Evolutionary conservation across 2,113 vertebrate species (phyloP).

Genomic region (Charadrius vociferus): DNA sequence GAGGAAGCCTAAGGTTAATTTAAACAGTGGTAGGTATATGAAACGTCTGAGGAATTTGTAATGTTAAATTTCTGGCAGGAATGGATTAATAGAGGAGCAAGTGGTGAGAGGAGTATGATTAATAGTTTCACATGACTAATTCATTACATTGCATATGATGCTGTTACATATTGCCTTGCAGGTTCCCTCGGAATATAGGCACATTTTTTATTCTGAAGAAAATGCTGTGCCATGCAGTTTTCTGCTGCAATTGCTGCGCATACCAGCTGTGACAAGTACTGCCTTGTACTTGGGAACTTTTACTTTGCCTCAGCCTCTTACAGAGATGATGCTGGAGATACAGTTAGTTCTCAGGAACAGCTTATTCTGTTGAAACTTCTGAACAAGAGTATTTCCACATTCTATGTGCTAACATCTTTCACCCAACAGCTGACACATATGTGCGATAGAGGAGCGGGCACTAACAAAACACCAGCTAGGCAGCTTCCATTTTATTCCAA

Average conservation of each 20-base stretch:
- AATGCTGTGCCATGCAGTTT: conserved; percentile 4
- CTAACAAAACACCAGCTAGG: background rate
- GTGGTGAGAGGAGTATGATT: conserved; percentile 24
- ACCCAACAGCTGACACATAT: rapidly evolving
- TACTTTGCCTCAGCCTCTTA: background rate
- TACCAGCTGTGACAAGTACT: background rate
- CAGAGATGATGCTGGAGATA: background rate
- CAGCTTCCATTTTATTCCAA: background rate
- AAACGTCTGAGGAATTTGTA: conserved; percentile 5
- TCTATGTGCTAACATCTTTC: background rate
- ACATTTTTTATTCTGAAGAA: conserved; percentile 26
- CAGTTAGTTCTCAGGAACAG: background rate
- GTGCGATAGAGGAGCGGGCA: background rate
- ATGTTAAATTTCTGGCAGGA: conserved; percentile 34
- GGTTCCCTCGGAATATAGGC: background rate
- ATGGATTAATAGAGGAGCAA: conserved; percentile 17
- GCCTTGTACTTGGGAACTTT: background rate
- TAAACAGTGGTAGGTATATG: conserved; percentile 2
- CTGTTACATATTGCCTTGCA: conserved; percentile 11
- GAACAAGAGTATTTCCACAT: background rate
- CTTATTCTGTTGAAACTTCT: background rate
- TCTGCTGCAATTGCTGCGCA: background rate
- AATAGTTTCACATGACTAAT: conserved; percentile 59
- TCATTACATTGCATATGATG: conserved; percentile 32
- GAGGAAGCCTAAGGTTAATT: conserved; percentile 9